Conservation (phyloP, 2,113 vertebrate species). For the Seriola aureovittata region DNA sequence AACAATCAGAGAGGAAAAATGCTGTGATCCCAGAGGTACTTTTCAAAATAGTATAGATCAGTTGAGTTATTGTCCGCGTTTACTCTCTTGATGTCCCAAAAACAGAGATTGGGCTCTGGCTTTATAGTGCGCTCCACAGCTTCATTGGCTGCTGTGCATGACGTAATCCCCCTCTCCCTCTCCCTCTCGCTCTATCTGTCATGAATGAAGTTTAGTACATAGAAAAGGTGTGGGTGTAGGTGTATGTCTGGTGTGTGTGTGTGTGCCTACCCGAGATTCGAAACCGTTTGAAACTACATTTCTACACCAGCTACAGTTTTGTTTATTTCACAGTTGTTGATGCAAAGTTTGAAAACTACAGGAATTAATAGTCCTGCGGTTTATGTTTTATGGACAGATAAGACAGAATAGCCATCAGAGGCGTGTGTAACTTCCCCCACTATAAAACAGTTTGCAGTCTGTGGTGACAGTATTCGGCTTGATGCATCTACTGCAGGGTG, state of each 20-base stretch:
- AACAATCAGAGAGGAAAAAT: not conserved
- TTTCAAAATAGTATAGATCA: not conserved
- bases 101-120: conserved; percentile 61
- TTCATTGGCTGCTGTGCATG: conserved; percentile 80
- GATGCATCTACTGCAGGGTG: not conserved
- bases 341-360: not conserved
- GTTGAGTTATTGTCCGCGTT: conserved; percentile 16
- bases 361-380: not conserved
- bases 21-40: not conserved
- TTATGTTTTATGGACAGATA: conserved; percentile 19
- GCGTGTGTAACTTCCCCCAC: not conserved
- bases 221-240: conserved; percentile 46
- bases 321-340: not conserved
- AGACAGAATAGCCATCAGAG: not conserved
- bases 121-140: conserved; percentile 80
- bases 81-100: conserved; percentile 57
- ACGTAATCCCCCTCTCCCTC: conserved; percentile 57
- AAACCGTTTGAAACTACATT: not conserved
- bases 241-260: conserved; percentile 2
- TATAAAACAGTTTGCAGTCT: not conserved
- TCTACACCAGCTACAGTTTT: not conserved
- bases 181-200: conserved; percentile 22
- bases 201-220: conserved; percentile 74
- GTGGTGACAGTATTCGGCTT: not conserved
- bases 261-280: not conserved